Conservation (phyloP, 2,888 invertebrate species). For the Drosophila aldrichi region DNA sequence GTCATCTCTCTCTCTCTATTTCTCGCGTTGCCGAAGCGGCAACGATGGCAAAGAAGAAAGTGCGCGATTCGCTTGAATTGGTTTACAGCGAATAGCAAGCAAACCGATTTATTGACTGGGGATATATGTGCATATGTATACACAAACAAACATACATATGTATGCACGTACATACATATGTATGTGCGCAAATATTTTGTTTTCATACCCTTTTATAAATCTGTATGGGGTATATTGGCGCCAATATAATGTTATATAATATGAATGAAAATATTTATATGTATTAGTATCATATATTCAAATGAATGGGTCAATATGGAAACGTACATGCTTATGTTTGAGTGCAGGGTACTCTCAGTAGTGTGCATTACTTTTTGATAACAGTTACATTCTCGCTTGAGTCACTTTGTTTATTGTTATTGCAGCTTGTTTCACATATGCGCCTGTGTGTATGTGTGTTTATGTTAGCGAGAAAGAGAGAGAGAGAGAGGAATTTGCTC, state of each 20-base stretch:
- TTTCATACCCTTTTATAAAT: slow-evolving; percentile 23
- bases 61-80: slow-evolving; percentile 68
- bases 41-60: slow-evolving; percentile 41
- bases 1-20: slow-evolving; percentile 30
- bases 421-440: slow-evolving; percentile 61
- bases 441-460: slow-evolving; percentile 18
- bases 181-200: slow-evolving; percentile 9
- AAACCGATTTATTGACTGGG: slow-evolving; percentile 42
- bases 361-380: not conserved
- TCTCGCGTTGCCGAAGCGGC: slow-evolving; percentile 19
- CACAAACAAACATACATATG: not conserved
- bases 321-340: too few species aligned
- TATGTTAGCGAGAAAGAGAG: slow-evolving; percentile 4
- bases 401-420: slow-evolving; percentile 55
- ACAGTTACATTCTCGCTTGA: slow-evolving; percentile 24
- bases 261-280: not conserved
- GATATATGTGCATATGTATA: not conserved
- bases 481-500: not conserved
- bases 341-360: slow-evolving; percentile 15
- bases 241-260: not conserved
- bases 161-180: not conserved
- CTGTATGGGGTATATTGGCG: not conserved
- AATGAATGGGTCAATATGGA: not conserved
- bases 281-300: not conserved
- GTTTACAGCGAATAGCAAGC: slow-evolving; percentile 42